phyloP scores from a whole-genome alignment of 2,888 invertebrate genomes.

The Drepana falcataria region DNA sequence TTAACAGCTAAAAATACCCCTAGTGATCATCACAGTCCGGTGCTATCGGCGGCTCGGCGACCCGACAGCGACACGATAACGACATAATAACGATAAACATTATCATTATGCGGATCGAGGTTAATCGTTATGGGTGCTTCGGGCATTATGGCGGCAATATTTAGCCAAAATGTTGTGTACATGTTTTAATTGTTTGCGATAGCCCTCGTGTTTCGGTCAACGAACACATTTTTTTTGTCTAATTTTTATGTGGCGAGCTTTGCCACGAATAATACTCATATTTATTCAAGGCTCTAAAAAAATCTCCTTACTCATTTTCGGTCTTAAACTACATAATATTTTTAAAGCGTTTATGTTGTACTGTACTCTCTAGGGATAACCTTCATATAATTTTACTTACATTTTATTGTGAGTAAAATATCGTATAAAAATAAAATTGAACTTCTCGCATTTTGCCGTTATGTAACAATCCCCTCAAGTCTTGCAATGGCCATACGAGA shows the following conservation, averaged over 20 bases:
- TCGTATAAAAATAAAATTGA: neutral
- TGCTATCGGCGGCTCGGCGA: neutral
- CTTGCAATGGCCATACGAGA: neutral
- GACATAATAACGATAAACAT: constrained; percentile 19
- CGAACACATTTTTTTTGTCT: too few species aligned
- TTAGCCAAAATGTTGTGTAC: neutral
- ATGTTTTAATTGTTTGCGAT: neutral
- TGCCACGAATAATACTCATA: too few species aligned
- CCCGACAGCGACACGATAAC: constrained; percentile 12
- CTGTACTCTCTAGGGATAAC: too few species aligned
- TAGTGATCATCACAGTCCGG: neutral
- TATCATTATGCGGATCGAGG: constrained; percentile 9
- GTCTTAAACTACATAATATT: too few species aligned
- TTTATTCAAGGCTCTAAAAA: too few species aligned
- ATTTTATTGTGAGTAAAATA: neutral
- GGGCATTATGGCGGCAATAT: neutral
- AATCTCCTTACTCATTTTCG: too few species aligned
- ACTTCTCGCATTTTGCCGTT: neutral
- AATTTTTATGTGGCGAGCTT: too few species aligned
- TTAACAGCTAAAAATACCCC: constrained; percentile 1
- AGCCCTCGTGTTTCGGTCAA: too few species aligned
- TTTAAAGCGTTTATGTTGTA: too few species aligned
- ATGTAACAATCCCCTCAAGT: neutral
- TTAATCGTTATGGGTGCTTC: constrained; percentile 4
- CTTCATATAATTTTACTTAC: too few species aligned